Conservation (phyloP, 35 echinoderm and acorn worm genomes). For the Apostichopus japonicus region DNA sequence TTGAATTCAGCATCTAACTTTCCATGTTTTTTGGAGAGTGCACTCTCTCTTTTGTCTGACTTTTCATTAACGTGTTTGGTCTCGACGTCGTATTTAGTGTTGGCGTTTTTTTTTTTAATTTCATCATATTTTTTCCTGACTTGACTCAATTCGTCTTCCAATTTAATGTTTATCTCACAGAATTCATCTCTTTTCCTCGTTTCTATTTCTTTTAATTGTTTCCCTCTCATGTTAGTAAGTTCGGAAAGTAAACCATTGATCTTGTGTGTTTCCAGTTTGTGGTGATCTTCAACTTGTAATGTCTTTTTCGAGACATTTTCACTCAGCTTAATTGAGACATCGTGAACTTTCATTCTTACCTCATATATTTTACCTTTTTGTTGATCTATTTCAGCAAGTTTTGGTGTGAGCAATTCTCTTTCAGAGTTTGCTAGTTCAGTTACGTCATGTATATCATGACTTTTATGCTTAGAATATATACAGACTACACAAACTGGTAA, state of each 20-base stretch:
- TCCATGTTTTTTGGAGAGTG: not conserved
- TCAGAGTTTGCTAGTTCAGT: not conserved
- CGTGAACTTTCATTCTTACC: not conserved
- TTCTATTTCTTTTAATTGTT: not conserved
- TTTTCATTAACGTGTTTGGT: not conserved
- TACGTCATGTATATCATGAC: conserved; percentile 7
- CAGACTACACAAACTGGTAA: not conserved
- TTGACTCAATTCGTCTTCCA: not conserved
- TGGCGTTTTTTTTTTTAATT: not conserved
- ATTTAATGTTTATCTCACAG: not conserved
- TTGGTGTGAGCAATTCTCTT: not conserved
- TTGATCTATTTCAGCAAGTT: not conserved
- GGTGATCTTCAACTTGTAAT: not conserved
- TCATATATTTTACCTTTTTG: not conserved
- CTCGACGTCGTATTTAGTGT: not conserved
- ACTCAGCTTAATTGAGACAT: not conserved
- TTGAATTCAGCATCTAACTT: not conserved
- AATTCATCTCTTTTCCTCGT: not conserved
- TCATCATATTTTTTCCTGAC: not conserved
- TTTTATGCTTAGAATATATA: not conserved
- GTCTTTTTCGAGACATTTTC: not conserved
- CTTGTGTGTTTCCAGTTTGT: not conserved
- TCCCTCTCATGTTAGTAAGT: not conserved
- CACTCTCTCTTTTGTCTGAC: not conserved
- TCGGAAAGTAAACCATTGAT: not conserved